Base-by-base conservation (phyloP, 2,888 invertebrate genomes). In the Sphecodes monilicornis region DNA sequence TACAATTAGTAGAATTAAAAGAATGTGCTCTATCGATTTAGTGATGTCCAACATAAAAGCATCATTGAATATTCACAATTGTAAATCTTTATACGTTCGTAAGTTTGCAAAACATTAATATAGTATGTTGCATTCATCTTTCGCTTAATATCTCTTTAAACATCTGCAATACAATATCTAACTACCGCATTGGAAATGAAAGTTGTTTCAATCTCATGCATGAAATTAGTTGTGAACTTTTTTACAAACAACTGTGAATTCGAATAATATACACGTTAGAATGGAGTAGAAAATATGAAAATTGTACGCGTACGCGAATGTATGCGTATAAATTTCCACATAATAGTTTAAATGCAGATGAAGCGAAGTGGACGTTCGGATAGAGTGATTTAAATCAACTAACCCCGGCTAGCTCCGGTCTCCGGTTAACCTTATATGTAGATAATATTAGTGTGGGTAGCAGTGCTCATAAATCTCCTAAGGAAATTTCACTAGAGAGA, bases 321-420 rank as follows among this genome's bases (percentile, higher is more conserved):
- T 64, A 68, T 71, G 73, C 57, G 60, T 75, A 69, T 74, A 76
- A 76, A 77, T 76, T 78, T 88, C 74, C 54, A 87, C 78, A 80
- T 84, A 86, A 89, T 84, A 76, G 84, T 88, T 88, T 85, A 83
- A 88, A 88, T 88, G 89, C 89, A 89, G 89, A 88, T 88, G 88
- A 89, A 83, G 82, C 83, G 64, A 78, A 68, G 85, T 46, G 87
- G 80, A 86, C 88, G 88, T 88, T 89, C 84, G 80, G 86, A 88
- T 82, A 86, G 86, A 88, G 86, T 86, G 89, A 89, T 89, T 89
- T 90, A 86, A 90, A 90, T 89, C 89, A 86, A 90, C 90, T 84
- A 84, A 86, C 60, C 80, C 79, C 78, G 73, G 75, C 81, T 71
- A 50, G 80, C 80, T 80, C 76, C 84, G 71, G 72, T 86, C 82